Evolutionary conservation across 2,113 vertebrate genomes (phyloP), one percentile per base, ranked within the genome.

Genomic region (Cyprinus carpio): DNA sequence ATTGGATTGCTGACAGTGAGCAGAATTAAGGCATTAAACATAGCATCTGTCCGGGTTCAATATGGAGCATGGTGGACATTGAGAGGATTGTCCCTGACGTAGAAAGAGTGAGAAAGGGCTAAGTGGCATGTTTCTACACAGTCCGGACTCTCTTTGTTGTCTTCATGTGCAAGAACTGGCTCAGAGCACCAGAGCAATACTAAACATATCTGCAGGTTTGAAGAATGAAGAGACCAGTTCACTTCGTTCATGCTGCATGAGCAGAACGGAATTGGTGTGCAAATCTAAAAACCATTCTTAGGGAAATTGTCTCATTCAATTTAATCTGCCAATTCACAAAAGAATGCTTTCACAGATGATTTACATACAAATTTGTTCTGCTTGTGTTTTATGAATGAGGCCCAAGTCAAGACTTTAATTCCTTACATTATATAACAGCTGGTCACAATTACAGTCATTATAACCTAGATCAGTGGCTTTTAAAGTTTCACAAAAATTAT

Each of bases 1-100:
- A 91, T 69, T 92, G 90, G 91, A 89, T 87, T 86, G 91, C 91
- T 93, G 93, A 92, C 92, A 93, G 88, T 81, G 84, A 92, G 90
- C 90, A 91, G 91, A 93, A 94, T 93, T 91, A 93, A 91, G 91
- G 90, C 91, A 92, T 92, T 94, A 93, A 93, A 92, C 91, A 90
- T 83, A 91, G 92, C 91, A 93, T 92, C 91, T 92, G 92, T 91
- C 90, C 89, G 86, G 88, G 87, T 91, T 69, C 82, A 82, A 85
- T 84, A 65, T 79, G 81, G 84, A 89, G 87, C 74, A 23, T 56
- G 40, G 83, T 67, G 88, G 71, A 54, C 58, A 62, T 86, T 82
- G 84, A 69, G 82, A 87, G 3, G 1, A 54, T 25, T 65, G 37
- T 84, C 81, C 84, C 75, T 65, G 13, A 75, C 51, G 67, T 74